Base-by-base conservation (phyloP, 2,888 invertebrate species). In the Chymomyza caudatula region DNA sequence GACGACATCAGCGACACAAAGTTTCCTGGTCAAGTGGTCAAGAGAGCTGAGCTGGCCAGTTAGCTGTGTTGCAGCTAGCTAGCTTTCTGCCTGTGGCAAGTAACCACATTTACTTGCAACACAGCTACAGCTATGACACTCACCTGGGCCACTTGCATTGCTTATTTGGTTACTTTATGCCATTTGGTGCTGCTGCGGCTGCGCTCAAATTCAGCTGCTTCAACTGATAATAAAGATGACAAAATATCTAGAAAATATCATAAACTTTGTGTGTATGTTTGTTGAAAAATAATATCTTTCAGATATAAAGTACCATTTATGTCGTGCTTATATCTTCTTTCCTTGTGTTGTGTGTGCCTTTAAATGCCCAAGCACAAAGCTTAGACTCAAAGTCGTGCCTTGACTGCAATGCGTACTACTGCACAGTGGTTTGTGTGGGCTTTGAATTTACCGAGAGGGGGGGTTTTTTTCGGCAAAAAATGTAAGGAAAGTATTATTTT, bases 281-380 rank as follows among this genome's bases (percentile, higher is more conserved):
- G 83, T 47, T 58, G 83, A 77, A 85, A 86, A 86, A 85, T 86
- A 84, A 84, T 86, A 84, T 86, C 83, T 84, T 75, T 75, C 86
- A 83, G 83, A 84, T 84, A 83, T 83, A 84, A 86, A 84, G 83
- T 86, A 83, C 86, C 83, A 83, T 83, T 83, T 83, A 83, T 83
- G 83, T 83, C 83, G 83, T 86, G 85, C 85, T 83, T 83, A 83
- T 85, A 86, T 86, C 85, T 85, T 85, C 79, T 84, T 86, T 85
- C 85, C 76, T 86, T 74, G 80, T 85, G 81, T 84, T 85, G 86
- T 83, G 77, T 63, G 49, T 52, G 20, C 51, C 51, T 51, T 51
- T 51, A 20, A 20, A 4, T 47, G 47, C 47, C 47, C 29, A 17
- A 13, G 13, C 15, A 19, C 47, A 37, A 37, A 47, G 17, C 47